phyloP scores from a whole-genome alignment of 2,888 invertebrate genomes.

The Melipona bicolor region DNA sequence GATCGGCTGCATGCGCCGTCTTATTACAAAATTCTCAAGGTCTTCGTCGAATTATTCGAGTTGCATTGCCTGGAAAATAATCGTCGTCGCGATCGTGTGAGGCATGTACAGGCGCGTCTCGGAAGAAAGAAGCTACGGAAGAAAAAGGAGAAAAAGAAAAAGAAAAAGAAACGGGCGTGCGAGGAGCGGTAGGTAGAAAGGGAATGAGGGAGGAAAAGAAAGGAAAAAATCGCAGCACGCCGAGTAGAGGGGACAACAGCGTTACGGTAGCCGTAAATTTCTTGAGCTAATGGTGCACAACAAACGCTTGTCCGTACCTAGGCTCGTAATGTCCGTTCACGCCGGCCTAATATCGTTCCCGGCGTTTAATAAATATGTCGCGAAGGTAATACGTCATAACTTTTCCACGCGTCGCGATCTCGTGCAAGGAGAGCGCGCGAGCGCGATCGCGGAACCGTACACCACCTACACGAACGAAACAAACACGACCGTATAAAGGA shows the following conservation, averaged over 20 bases:
- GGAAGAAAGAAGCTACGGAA: neutral
- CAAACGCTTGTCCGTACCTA: conserved; percentile 76
- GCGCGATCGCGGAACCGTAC: neutral
- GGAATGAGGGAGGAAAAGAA: too few species aligned
- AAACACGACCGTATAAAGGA: neutral
- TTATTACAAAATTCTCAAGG: conserved; percentile 30
- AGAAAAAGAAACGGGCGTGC: neutral
- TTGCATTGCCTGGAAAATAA: neutral
- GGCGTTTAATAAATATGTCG: conserved; percentile 80
- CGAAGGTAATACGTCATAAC: conserved; percentile 74
- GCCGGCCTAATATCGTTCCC: conserved; percentile 77
- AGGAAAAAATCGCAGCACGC: conserved; percentile 33
- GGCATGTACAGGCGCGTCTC: neutral
- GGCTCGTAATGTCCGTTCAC: conserved; percentile 75
- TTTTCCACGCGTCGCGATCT: conserved; percentile 63
- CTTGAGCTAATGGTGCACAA: conserved; percentile 77
- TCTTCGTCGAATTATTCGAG: neutral
- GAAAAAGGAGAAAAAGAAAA: neutral
- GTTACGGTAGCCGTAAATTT: conserved; percentile 75
- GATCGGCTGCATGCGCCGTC: conserved; percentile 1
- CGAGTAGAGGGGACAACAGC: conserved; percentile 37
- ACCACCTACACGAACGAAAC: conserved; percentile 18
- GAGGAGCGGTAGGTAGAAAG: too few species aligned
- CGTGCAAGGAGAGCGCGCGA: conserved; percentile 25
- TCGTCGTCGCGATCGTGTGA: neutral